Evolutionary conservation across 2,113 vertebrate species (phyloP).

Genomic region (Taurulus bubalis): DNA sequence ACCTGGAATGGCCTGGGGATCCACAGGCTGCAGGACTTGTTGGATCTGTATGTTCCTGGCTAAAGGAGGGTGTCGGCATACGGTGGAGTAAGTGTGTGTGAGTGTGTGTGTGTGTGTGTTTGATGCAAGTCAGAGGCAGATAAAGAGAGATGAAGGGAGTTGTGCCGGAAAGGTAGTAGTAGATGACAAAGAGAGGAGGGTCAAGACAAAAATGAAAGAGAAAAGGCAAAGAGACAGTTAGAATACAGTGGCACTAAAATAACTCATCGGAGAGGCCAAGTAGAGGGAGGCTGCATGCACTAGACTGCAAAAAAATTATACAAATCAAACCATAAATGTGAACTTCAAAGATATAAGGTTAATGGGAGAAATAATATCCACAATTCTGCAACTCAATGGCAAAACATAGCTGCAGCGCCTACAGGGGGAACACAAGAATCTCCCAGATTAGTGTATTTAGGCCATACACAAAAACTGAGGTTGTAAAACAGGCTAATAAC

Average conservation of each 20-base stretch:
- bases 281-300: constrained; percentile 67
- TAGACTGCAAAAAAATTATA: constrained; percentile 47
- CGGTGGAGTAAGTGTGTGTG: constrained; percentile 14
- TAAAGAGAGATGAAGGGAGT: constrained; percentile 18
- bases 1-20: constrained; percentile 88
- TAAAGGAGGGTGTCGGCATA: constrained; percentile 67
- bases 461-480: constrained; percentile 27
- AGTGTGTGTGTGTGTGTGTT: constrained; percentile 29
- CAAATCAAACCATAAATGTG: constrained; percentile 35
- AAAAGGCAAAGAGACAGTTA: constrained; percentile 62
- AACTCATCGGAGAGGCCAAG: background rate
- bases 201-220: constrained; percentile 35
- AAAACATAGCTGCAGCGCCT: constrained; percentile 55
- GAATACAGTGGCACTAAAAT: constrained; percentile 10
- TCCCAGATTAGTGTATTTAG: constrained; percentile 61
- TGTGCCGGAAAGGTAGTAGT: constrained; percentile 30
- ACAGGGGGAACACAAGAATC: constrained; percentile 6
- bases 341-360: constrained; percentile 28
- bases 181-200: background rate
- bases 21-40: constrained; percentile 86
- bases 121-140: constrained; percentile 17
- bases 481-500: constrained; percentile 28
- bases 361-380: constrained; percentile 8
- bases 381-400: constrained; percentile 17
- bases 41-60: constrained; percentile 89